phyloP scores from a whole-genome alignment of 2,797 vertebrate species.

The Sylvia borin region DNA sequence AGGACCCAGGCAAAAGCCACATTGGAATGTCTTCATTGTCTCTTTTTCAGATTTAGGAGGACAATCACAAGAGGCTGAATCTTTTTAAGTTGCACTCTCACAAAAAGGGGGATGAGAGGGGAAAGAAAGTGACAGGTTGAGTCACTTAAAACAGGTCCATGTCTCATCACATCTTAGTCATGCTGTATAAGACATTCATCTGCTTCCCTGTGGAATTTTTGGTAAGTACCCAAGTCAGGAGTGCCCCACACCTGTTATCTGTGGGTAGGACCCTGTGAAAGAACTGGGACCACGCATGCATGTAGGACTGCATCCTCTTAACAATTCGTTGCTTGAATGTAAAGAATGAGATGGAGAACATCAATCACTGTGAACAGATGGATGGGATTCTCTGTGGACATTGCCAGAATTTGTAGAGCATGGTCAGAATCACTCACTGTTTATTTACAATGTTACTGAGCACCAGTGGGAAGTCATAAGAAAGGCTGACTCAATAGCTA shows the following conservation, averaged over 20 bases:
- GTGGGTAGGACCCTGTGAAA: not conserved
- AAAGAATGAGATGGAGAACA: not conserved
- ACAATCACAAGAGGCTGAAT: not conserved
- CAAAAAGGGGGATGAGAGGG: not conserved
- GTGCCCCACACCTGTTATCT: accelerated
- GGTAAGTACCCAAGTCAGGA: not conserved
- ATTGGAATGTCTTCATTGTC: not conserved
- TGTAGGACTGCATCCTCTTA: not conserved
- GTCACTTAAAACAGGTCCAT: not conserved
- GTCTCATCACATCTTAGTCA: not conserved
- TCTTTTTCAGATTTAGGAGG: not conserved
- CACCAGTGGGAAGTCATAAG: constrained; percentile 26
- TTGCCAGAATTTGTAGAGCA: not conserved
- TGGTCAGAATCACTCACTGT: constrained; percentile 15
- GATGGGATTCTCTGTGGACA: not conserved
- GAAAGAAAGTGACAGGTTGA: not conserved
- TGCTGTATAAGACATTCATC: not conserved
- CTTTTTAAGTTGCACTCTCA: not conserved
- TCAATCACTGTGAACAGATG: not conserved
- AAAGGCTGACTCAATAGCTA: constrained; percentile 32
- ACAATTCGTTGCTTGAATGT: not conserved
- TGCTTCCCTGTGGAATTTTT: not conserved
- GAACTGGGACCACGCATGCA: accelerated
- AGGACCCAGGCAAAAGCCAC: not conserved
- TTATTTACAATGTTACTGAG: constrained; percentile 53